Evolutionary conservation across 2,888 invertebrate species (phyloP), one percentile per base, ranked within the genome.

Genomic region (Macropis europaea): DNA sequence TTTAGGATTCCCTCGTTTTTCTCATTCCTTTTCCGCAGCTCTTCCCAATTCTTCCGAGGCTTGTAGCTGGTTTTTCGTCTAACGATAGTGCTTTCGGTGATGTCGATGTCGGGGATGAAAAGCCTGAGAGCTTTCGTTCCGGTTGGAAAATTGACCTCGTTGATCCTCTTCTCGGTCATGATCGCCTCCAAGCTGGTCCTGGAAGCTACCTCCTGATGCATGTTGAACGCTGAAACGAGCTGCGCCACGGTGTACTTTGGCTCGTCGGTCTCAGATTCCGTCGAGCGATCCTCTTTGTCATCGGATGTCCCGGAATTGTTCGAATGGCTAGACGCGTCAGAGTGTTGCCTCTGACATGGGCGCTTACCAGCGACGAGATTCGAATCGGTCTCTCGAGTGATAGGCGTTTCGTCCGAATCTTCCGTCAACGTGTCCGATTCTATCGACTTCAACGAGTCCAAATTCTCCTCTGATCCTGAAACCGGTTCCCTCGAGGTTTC

Each of bases 211-310:
- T 91, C 91, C 73, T 91, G 91, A 63, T 91, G 91, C 34, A 89
- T 90, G 76, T 91, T 91, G 76, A 91, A 91, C 4, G 91, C 91
- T 1, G 90, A 90, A 1, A 91, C 89, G 9, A 91, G 77, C 68
- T 91, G 91, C 3, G 91, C 90, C 0, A 91, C 91, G 0, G 91
- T 90, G 77, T 90, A 91, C 52, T 91, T 90, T 0, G 91, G 91
- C 70, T 91, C 91, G 2, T 91, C 90, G 48, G 81, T 88, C 40
- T 90, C 90, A 0, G 87, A 89, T 24, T 90, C 90, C 1, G 79
- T 81, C 15, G 86, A 84, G 28, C 87, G 87, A 13, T 87, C 88
- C 7, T 90, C 89, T 26, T 89, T 88, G 2, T 89, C 88, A 63
- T 90, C 89, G 2, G 88, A 89, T 43, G 87, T 84, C 0, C 71